A percentile compares a stretch with the other conserved stretches of the same genome.
Conservation (phyloP, 2,113 vertebrate species). For the Gila orcuttii region DNA sequence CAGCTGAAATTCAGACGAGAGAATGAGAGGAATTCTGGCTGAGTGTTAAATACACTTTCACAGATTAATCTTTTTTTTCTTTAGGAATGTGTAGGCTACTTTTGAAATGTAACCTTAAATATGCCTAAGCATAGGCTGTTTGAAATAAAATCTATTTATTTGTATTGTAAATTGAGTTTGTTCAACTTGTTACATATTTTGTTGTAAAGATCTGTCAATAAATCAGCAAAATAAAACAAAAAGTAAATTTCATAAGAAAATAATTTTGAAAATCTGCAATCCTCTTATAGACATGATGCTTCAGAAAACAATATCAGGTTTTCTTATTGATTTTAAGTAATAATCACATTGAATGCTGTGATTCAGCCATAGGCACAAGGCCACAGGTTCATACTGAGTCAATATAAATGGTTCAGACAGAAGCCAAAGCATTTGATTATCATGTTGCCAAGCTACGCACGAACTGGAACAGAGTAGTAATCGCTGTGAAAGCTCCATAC, state of each 20-base stretch:
- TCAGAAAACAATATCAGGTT: background rate
- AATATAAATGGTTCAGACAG: background rate
- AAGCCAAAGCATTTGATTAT: background rate
- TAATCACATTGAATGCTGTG: background rate
- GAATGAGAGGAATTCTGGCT: constrained; percentile 10
- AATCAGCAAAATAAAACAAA: background rate
- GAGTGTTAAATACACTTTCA: constrained; percentile 15
- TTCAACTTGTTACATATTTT: background rate
- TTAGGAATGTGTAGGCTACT: background rate
- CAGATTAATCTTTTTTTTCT: constrained; percentile 1
- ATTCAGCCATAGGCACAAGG: background rate
- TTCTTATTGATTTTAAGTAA: background rate
- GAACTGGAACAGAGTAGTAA: background rate
- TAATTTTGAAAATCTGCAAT: background rate
- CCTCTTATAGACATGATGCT: background rate
- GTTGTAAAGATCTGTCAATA: background rate
- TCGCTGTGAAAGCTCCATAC: no score
- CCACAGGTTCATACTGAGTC: background rate
- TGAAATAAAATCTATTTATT: background rate
- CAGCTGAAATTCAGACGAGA: constrained; percentile 28
- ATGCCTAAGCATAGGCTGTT: background rate
- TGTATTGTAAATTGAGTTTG: background rate
- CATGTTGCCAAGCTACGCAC: background rate
- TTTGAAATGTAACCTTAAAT: background rate
- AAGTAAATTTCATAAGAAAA: background rate